Base-by-base conservation (phyloP, 2,113 vertebrate species). In the Sterna hirundo region DNA sequence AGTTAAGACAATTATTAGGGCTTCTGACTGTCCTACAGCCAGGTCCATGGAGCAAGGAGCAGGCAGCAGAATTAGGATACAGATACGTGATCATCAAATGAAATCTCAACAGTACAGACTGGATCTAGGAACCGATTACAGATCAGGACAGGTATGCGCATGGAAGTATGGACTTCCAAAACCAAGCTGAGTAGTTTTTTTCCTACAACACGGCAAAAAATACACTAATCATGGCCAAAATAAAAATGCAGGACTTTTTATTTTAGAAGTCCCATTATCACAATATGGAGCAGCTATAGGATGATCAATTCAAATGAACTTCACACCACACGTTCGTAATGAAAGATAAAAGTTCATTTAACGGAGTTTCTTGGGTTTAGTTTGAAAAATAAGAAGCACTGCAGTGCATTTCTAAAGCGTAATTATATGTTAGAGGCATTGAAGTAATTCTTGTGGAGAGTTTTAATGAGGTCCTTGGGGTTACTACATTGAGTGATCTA, bases 321-420 rank as follows among this genome's bases (percentile, higher is more conserved):
- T 68, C 40, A 84, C 21, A 82, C 42, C 12, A 47, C 44, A 34
- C 38, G 4, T 19, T 90, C 34, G 52, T 80, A 90, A 77, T 36
- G 57, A 96, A 94, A 88, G 94, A 91, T n/a, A 78, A 89, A 95
- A 27, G 52, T 34, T 71, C 65, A 47, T 66, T 86, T 94, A 90
- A 88, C 54, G 25, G 60, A 51, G 42, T 40, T 84, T 83, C 86
- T 79, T 75, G 34, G 13, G 44, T 83, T 94, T 86, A 47, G 47
- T 47, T 93, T 68, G 65, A 91, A 97, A 94, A 78, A 10, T 38
- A 89, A 70, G 47, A 89, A 94, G 88, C 69, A 84, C 32, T 15
- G 46, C n/a, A 77, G 26, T 55, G 42, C 44, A 69, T 54, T 93
- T 82, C 65, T 84, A 72, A 92, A 81, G 74, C 32, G 3, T 68